phyloP scores from a whole-genome alignment of 2,797 vertebrate species.

The Cyprinella venusta region DNA sequence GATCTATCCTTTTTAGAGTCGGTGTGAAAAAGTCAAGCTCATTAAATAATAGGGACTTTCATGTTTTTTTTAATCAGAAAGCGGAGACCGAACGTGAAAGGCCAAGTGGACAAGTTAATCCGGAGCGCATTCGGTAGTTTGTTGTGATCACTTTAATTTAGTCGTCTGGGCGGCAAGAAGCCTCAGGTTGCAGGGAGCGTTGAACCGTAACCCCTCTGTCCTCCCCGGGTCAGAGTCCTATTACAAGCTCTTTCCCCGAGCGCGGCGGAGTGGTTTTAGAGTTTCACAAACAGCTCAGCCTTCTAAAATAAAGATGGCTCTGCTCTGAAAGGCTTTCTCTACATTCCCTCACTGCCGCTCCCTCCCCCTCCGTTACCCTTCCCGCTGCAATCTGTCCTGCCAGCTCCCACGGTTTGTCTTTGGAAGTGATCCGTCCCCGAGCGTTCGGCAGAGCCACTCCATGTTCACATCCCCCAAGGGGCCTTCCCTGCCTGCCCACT shows the following conservation, averaged over 20 bases:
- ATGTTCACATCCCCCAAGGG: slow-evolving; percentile 94
- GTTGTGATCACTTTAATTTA: slow-evolving; percentile 71
- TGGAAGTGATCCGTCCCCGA: slow-evolving; percentile 94
- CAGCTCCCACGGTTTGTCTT: slow-evolving; percentile 92
- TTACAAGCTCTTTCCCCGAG: slow-evolving; percentile 71
- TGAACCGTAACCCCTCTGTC: slow-evolving; percentile 72
- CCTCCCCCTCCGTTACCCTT: slow-evolving; percentile 58
- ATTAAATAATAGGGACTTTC: slow-evolving; percentile 15
- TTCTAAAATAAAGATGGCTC: slow-evolving; percentile 81
- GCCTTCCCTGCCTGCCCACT: slow-evolving; percentile 89
- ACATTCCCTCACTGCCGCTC: slow-evolving; percentile 47
- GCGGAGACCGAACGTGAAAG: slow-evolving; percentile 14
- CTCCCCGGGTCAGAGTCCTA: slow-evolving; percentile 72
- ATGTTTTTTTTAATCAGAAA: slow-evolving; percentile 37
- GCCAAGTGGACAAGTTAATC: slow-evolving; percentile 51
- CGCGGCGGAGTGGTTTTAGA: slow-evolving; percentile 71
- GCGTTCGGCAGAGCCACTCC: slow-evolving; percentile 87
- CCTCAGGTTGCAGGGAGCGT: slow-evolving; percentile 64
- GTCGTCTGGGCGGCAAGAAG: slow-evolving; percentile 65
- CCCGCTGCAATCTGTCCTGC: slow-evolving; percentile 79
- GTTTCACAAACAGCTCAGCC: slow-evolving; percentile 74
- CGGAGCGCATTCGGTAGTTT: slow-evolving; percentile 62
- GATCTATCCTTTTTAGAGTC: background rate
- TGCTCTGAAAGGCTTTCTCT: slow-evolving; percentile 76
- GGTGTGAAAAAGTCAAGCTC: slow-evolving; percentile 13